These are phyloP conservation scores for Aplodontia rufa DNA, from an alignment of 2,113 vertebrate species.

Conservation along the genomic window DNA sequence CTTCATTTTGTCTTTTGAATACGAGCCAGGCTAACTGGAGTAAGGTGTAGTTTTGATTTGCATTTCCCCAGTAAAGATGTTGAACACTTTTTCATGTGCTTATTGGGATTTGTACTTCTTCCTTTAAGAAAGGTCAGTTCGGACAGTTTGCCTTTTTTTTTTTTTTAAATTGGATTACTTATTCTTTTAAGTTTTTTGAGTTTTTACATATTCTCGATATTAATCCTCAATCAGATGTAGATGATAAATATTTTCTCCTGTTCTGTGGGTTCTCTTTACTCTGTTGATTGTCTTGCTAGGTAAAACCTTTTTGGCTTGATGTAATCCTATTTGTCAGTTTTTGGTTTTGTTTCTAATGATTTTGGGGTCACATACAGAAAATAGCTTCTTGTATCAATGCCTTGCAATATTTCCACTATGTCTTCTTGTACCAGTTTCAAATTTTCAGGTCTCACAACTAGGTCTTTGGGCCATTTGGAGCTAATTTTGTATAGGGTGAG, in stretches of 20 bases:
- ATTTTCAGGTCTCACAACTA: not conserved
- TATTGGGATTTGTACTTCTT: not conserved
- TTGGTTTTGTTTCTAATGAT: not conserved
- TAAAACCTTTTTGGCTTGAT: not conserved
- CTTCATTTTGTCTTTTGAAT: not conserved
- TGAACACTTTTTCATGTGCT: not conserved
- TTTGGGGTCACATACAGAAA: not conserved
- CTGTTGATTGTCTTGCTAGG: not conserved
- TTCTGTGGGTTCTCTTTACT: not conserved
- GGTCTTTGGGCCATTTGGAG: not conserved
- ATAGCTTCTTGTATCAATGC: not conserved
- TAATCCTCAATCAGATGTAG: not conserved
- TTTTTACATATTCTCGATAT: not conserved
- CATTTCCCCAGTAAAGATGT: not conserved
- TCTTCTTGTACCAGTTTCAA: not conserved
- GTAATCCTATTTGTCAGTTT: not conserved
- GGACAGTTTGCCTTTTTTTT: not conserved
- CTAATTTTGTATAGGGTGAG: not conserved
- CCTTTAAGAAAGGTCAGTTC: not conserved
- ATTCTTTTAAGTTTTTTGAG: not conserved
- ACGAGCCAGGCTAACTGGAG: too few relatives aligned
- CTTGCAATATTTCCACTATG: not conserved
- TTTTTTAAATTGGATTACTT: not conserved
- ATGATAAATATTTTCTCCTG: not conserved
- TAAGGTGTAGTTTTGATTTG: not conserved